Evolutionary conservation across 64 coral and sea anemone genomes (phyloP).

Genomic region (Montipora efflorescens): DNA sequence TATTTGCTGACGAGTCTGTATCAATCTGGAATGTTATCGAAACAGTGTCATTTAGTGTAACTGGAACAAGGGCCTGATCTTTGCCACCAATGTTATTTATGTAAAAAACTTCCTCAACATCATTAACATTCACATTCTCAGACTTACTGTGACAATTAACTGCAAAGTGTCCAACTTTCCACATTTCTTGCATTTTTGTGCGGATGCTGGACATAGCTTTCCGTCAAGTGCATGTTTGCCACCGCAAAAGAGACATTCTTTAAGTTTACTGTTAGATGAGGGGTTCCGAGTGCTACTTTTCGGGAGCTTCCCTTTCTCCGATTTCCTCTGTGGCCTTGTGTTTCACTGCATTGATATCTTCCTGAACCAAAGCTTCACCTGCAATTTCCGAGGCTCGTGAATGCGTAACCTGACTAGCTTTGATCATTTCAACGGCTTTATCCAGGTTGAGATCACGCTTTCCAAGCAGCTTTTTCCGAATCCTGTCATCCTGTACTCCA

Average conservation of each 20-base stretch:
- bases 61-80: slow-evolving; percentile 49
- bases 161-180: slow-evolving; percentile 65
- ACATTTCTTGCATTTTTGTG: slow-evolving; percentile 50
- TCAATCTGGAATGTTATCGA: slow-evolving; percentile 62
- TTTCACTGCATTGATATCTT: background rate
- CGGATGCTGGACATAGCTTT: slow-evolving; percentile 41
- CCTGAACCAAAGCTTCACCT: background rate
- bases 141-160: slow-evolving; percentile 50
- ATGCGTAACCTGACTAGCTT: slow-evolving; percentile 53
- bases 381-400: slow-evolving; percentile 32
- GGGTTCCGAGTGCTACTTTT: slow-evolving; percentile 20
- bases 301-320: slow-evolving; percentile 6
- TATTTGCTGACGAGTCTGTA: slow-evolving; percentile 49
- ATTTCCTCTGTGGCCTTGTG: background rate
- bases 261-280: slow-evolving; percentile 26
- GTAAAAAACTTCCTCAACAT: slow-evolving; percentile 49
- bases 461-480: slow-evolving; percentile 68
- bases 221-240: slow-evolving; percentile 41
- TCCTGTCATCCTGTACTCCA: slow-evolving; percentile 62
- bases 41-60: slow-evolving; percentile 37
- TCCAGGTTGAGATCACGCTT: slow-evolving; percentile 50
- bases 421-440: slow-evolving; percentile 55
- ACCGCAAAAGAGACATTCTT: slow-evolving; percentile 61
- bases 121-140: slow-evolving; percentile 49
- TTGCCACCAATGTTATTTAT: slow-evolving; percentile 46